Evolutionary conservation across 2,888 invertebrate species (phyloP), one percentile per base, ranked within the genome.

Genomic region (Sesia bembeciformis): DNA sequence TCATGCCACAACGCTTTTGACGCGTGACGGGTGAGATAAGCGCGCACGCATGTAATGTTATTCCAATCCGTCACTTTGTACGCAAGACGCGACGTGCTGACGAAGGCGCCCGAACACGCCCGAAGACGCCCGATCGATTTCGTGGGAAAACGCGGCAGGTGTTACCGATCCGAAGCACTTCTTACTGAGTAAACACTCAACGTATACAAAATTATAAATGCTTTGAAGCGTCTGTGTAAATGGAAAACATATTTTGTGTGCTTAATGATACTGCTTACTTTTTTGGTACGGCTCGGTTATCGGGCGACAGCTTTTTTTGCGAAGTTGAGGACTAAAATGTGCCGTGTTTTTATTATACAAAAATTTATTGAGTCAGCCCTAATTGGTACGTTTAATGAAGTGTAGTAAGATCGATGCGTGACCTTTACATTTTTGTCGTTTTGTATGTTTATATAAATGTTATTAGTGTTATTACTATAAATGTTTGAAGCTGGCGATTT

Each of bases 221-320:
- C 79, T 80, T 83, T 80, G 80, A 70, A 83, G 84, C 87, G 84
- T 85, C 82, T 85, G 84, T 78, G 78, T 84, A 87, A 89, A 87
- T 89, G 87, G 85, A 85, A 88, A 86, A 89, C 87, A 88, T 88
- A 88, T 87, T 88, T 88, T 88, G 88, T 89, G 83, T 87, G 84
- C 80, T 86, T 88, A 89, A 89, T 86, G 88, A 89, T 88, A 88
- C 84, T 81, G 83, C 78, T 82, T 75, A 72, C 81, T 83, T 87
- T 87, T 87, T 87, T 87, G 84, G 85, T 82, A 68, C 70, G 76
- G 68, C 67, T 74, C 72, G 66, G 79, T 82, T 88, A 87, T 87
- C 84, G 65, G 72, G 65, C 73, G 78, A 78, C 76, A 75, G 62
- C 69, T 73, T 78, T 84, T 80, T 84, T 84, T 83, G 84, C 85